phyloP scores from a whole-genome alignment of 2,888 invertebrate genomes.

The Xestia ashworthii region DNA sequence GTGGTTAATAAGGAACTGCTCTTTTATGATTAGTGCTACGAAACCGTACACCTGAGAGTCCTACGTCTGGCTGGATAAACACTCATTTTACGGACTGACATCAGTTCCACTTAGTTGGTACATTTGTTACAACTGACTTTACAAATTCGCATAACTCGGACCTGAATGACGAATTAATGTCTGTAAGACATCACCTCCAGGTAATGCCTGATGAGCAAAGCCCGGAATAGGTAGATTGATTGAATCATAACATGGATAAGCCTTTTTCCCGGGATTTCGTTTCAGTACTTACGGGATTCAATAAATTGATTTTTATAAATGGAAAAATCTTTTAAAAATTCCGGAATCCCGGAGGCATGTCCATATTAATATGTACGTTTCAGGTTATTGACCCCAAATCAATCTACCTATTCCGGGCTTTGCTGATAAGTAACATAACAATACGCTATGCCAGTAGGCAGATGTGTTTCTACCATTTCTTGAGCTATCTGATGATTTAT shows the following conservation, averaged over 20 bases:
- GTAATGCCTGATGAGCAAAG: too few species aligned
- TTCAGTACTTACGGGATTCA: too few species aligned
- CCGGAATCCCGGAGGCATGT: too few species aligned
- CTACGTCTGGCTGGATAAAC: slow-evolving; percentile 16
- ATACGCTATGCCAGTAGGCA: not conserved
- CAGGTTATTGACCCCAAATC: too few species aligned
- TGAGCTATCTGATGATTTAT: not conserved
- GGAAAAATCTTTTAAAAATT: too few species aligned
- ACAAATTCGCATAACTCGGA: slow-evolving; percentile 7
- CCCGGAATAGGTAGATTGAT: too few species aligned
- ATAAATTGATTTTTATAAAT: too few species aligned
- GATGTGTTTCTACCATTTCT: not conserved
- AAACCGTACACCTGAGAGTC: slow-evolving; percentile 31
- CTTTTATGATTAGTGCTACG: slow-evolving; percentile 8
- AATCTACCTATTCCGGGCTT: too few species aligned
- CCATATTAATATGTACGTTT: too few species aligned
- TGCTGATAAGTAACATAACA: not conserved
- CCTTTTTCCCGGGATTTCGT: too few species aligned
- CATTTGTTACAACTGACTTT: slow-evolving; percentile 11
- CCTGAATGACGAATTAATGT: not conserved
- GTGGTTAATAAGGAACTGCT: slow-evolving; percentile 7
- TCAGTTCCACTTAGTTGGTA: slow-evolving; percentile 30
- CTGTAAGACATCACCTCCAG: not conserved
- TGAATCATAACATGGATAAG: too few species aligned
- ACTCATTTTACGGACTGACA: slow-evolving; percentile 35